Percentiles rank a stretch among this genome's conserved stretches.
Conservation (phyloP, 2,113 vertebrate species). For the Myocastor coypus region DNA sequence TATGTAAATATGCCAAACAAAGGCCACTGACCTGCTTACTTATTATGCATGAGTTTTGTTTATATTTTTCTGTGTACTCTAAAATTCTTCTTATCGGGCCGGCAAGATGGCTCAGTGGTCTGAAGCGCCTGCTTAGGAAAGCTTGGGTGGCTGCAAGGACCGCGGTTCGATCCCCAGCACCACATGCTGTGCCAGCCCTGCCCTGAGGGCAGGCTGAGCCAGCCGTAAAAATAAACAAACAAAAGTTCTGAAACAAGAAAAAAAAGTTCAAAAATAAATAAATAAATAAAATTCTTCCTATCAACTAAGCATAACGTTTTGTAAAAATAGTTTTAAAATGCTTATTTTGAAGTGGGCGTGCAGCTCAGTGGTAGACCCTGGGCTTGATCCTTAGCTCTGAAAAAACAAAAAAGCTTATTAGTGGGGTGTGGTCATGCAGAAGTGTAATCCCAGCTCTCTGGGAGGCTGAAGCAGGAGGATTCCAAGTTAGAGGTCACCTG, state of each 20-base stretch:
- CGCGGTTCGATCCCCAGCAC: no score
- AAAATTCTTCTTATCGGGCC: not conserved
- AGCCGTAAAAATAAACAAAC: no score
- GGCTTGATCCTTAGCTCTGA: not conserved
- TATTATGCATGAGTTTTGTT: not conserved
- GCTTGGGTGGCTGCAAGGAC: no score
- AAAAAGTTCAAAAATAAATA: no score
- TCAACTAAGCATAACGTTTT: not conserved
- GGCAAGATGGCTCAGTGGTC: no score
- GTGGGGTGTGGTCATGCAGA: not conserved
- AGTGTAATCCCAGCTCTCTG: not conserved
- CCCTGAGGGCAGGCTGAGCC: no score
- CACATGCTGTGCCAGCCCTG: no score
- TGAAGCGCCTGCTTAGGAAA: no score
- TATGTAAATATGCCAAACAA: not conserved
- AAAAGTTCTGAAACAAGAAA: no score
- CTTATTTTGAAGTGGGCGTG: not conserved
- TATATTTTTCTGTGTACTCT: not conserved
- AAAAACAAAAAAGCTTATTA: not conserved
- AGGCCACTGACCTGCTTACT: not conserved
- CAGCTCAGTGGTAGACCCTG: not conserved
- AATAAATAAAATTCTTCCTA: slow-evolving; percentile 12
- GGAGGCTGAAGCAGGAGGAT: not conserved
- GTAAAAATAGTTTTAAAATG: slow-evolving; percentile 35
- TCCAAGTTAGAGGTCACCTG: not conserved